These are phyloP conservation scores for Pantherophis guttatus DNA, from an alignment of 2,113 vertebrate genomes.

Conservation along the genomic window DNA sequence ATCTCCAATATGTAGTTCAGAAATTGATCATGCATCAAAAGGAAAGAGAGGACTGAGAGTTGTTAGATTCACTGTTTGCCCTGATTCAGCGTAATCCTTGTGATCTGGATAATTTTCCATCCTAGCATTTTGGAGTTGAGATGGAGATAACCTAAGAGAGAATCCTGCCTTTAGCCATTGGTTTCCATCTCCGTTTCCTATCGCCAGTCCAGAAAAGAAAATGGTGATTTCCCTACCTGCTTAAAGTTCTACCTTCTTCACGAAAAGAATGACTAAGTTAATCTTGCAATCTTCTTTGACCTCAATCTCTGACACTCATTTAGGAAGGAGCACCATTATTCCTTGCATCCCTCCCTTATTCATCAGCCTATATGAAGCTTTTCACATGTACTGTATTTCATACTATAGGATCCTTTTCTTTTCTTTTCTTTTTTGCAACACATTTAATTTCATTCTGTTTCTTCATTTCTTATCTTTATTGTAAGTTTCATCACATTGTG, in stretches of 20 bases:
- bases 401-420: not conserved
- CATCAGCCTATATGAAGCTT: not conserved
- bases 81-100: not conserved
- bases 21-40: not conserved
- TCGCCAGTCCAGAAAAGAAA: not conserved
- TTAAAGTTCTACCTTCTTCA: not conserved
- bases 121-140: not conserved
- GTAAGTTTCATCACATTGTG: not conserved
- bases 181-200: not conserved
- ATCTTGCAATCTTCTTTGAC: not conserved
- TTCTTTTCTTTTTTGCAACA: not conserved
- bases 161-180: not conserved
- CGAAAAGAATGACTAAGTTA: not conserved
- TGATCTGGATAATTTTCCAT: not conserved
- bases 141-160: not conserved
- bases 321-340: not conserved
- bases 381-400: not conserved
- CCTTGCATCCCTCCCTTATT: not conserved
- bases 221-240: not conserved
- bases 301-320: not conserved
- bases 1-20: not conserved
- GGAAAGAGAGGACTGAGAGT: not conserved
- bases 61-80: not conserved
- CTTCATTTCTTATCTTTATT: not conserved
- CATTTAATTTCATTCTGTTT: not conserved